Base-by-base conservation (phyloP, 53 echinoderm and acorn worm species). In the Hippasteria phrygiana region DNA sequence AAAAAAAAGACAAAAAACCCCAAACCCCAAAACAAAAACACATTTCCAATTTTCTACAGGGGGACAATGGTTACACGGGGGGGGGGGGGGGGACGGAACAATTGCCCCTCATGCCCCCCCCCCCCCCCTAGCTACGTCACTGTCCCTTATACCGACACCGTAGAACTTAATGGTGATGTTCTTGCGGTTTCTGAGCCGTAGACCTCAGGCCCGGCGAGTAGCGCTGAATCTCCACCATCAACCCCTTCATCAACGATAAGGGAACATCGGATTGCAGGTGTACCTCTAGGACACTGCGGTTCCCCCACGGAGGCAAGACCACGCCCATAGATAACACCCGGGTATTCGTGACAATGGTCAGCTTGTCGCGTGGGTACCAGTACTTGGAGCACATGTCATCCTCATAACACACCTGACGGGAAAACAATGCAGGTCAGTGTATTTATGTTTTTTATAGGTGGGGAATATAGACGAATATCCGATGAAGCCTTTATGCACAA, bases 241-340 rank as follows among this genome's bases (percentile, higher is more conserved):
- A 81, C 11, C 65, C 20, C 43, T 62, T 64, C 64, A 81, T 81
- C 64, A 81, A 36, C 10, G 81, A 64, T 26, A 81, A 66, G 33
- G 81, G 81, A 11, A 81, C 81, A 36, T 81, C 81, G 12, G 64
- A 35, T 11, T 17, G 65, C 10, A 46, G 38, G 47, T 81, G 81
- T 10, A 81, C 46, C 46, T 81, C 81, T 7, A 81, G 40, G 5
- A 81, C 65, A 33, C 81, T 81, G 43, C 81, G 81, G 66, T 81
- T 81, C 12, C 81, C 81, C 81, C 81, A 81, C 0, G 81, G 81
- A 2, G 81, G 81, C 29, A 81, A 24, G 34, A 81, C 64, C 41
- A 65, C 81, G 18, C 81, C 81, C 81, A 81, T 81, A 66, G 81
- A 81, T 32, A 81, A 45, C 81, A 81, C 65, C 64, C 81, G 81